Evolutionary conservation across 2,113 vertebrate genomes (phyloP), one percentile per base, ranked within the genome.

Genomic region (Phrynosoma platyrhinos): DNA sequence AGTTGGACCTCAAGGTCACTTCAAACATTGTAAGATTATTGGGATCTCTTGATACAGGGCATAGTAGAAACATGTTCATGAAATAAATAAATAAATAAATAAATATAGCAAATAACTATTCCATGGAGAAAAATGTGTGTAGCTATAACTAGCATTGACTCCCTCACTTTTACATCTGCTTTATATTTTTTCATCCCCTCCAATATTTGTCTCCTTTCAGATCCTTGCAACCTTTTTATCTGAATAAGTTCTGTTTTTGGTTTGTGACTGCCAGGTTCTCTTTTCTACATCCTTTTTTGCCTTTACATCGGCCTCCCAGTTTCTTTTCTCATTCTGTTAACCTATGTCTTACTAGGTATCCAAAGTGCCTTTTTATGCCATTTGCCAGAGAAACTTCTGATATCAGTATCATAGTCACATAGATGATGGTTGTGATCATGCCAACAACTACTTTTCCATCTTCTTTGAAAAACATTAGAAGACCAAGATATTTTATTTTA

Each of bases 381-480:
- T 90, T 92, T 94, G 88, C 74, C 84, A 92, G 32, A 1, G 86
- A 88, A 36, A 88, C 92, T 92, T 66, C 0, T 23, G 80, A 76
- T 80, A 82, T 69, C 87, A 89, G 88, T 58, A 62, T 95, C 85
- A 87, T 80, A 82, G 88, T 94, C 93, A 95, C 91, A 95, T 68
- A 85, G 82, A 69, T 80, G 81, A 90, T 18, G 5, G 30, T 30
- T 8, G 66, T 27, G 66, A 9, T 91, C 5, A 5, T 90, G 55
- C 89, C 87, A 85, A 40, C 85, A 91, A 82, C 89, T 83, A 91
- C 91, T 80, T 92, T 32, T 89, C 76, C 89, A 62, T 52, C 13
- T 91, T 91, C 88, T 92, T 83, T 32, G 82, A 71, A 62, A 72
- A 89, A 83, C 58, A 42, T 81, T 88, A 90, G 88, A 90, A 89